Percentiles rank a stretch among this genome's conserved stretches.
phyloP scores from a whole-genome alignment of 37 sponge, comb jelly and placozoan species.

The Diacarnus erythraeanus region DNA sequence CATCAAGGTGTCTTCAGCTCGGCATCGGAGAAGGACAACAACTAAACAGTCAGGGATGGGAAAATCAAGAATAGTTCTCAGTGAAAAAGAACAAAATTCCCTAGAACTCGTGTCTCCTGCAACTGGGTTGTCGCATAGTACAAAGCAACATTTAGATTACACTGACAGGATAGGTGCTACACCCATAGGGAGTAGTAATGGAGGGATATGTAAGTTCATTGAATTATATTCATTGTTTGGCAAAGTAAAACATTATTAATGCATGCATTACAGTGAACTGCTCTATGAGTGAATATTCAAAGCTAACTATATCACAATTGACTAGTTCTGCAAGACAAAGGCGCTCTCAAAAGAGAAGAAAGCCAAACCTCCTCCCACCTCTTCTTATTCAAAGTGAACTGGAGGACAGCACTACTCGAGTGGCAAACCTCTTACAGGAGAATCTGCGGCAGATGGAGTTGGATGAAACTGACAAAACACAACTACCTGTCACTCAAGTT shows the following conservation, averaged over 20 bases:
- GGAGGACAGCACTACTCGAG: slow-evolving; percentile 32
- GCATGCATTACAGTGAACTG: no score
- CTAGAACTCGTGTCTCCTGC: background rate
- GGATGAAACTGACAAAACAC: no score
- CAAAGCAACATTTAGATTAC: no score
- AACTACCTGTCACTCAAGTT: no score
- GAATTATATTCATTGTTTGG: no score
- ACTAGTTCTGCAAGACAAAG: slow-evolving; percentile 22
- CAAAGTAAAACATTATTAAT: no score
- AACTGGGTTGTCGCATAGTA: background rate
- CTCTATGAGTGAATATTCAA: no score
- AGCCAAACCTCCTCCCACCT: background rate
- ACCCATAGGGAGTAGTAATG: no score
- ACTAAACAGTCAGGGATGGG: background rate
- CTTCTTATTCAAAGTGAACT: background rate
- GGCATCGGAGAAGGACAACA: slow-evolving; percentile 4
- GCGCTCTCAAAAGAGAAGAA: background rate
- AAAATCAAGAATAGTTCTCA: background rate
- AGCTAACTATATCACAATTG: no score
- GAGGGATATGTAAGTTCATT: no score
- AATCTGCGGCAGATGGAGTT: slow-evolving; percentile 11
- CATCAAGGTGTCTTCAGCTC: slow-evolving; percentile 4
- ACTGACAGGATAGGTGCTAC: no score
- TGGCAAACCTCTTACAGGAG: slow-evolving; percentile 20
- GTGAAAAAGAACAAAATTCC: background rate